phyloP scores from a whole-genome alignment of 2,113 vertebrate species.

The Passerina amoena region DNA sequence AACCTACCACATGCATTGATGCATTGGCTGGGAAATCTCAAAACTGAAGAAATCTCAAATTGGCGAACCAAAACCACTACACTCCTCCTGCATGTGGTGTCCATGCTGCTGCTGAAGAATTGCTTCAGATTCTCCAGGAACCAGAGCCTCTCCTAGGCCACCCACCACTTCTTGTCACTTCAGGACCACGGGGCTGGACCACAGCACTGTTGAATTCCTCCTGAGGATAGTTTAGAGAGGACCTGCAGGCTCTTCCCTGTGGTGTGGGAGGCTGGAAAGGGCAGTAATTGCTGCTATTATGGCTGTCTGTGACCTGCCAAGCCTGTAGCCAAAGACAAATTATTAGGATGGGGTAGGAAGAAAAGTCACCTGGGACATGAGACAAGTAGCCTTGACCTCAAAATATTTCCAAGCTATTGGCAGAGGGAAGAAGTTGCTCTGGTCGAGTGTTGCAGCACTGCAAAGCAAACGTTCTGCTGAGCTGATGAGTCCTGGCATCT shows the following conservation, averaged over 20 bases:
- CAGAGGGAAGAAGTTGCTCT: neutral
- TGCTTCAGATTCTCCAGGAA: neutral
- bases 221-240: neutral
- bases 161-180: neutral
- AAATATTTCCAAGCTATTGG: neutral
- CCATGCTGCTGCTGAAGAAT: neutral
- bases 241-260: neutral
- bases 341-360: neutral
- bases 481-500: neutral
- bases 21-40: neutral
- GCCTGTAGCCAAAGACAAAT: neutral
- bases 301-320: neutral
- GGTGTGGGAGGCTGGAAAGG: neutral
- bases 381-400: neutral
- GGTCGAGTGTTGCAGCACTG: accelerated
- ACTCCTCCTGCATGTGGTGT: neutral
- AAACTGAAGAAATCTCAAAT: neutral
- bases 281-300: neutral
- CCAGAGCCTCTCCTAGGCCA: neutral
- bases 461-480: neutral
- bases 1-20: too few species aligned
- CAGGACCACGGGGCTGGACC: neutral
- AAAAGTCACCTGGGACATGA: neutral
- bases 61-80: neutral
- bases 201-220: neutral